Evolutionary conservation across 2,888 invertebrate genomes (phyloP).

Genomic region (Unio pictorum): DNA sequence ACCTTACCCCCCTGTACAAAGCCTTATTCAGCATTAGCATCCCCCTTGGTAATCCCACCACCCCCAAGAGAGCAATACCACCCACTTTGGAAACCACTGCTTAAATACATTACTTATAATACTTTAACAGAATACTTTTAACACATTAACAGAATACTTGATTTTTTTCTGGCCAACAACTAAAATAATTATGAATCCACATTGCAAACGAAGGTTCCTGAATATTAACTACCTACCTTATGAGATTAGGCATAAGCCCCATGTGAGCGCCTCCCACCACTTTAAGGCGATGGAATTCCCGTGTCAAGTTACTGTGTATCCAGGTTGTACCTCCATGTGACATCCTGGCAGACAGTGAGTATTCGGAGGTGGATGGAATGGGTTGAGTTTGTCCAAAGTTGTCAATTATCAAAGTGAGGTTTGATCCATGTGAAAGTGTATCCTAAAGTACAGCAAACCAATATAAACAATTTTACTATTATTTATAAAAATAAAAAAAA

Average conservation of each 20-base stretch:
- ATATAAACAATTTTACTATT: neutral
- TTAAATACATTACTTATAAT: no score
- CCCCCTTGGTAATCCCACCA: no score
- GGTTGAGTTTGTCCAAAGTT: constrained; percentile 26
- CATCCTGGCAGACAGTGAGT: constrained; percentile 16
- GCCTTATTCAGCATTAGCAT: no score
- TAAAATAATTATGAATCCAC: no score
- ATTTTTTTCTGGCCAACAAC: no score
- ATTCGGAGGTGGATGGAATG: constrained; percentile 18
- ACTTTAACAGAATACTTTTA: no score
- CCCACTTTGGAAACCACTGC: no score
- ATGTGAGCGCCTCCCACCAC: constrained; percentile 44
- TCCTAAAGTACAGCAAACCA: constrained; percentile 31
- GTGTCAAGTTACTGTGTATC: constrained; percentile 28
- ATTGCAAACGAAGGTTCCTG: no score
- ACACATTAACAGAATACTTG: no score
- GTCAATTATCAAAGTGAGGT: constrained; percentile 52
- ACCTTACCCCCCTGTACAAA: no score
- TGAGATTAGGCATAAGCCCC: constrained; percentile 40
- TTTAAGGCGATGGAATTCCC: constrained; percentile 36
- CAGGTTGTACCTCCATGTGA: constrained; percentile 47
- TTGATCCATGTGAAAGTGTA: constrained; percentile 31
- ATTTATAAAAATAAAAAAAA: no score
- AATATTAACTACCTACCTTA: constrained; percentile 33
- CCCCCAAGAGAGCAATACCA: no score